These are phyloP conservation scores for Barnardius zonarius DNA, from an alignment of 2,113 vertebrate genomes.

Conservation along the genomic window DNA sequence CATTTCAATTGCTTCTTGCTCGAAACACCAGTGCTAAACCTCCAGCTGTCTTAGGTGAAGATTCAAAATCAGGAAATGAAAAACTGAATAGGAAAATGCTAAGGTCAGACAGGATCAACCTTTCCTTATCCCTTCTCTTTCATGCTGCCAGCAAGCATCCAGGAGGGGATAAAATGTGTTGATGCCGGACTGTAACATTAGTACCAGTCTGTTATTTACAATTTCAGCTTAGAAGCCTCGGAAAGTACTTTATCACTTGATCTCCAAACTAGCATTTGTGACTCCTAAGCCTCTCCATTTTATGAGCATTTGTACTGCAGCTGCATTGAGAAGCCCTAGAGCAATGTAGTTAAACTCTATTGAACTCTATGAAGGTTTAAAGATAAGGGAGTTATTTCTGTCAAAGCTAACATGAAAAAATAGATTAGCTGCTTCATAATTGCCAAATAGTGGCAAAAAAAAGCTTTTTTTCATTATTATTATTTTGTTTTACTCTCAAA, in stretches of 20 bases:
- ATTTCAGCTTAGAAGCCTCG: neutral
- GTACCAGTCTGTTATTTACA: neutral
- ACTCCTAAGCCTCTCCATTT: neutral
- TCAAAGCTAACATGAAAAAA: neutral
- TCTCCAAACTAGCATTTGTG: neutral
- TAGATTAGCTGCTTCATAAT: neutral
- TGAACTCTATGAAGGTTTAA: neutral
- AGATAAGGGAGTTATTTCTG: neutral
- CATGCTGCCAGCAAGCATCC: neutral
- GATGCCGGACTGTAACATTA: neutral
- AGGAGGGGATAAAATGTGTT: neutral
- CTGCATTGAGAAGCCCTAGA: neutral
- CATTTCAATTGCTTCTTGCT: constrained; percentile 5
- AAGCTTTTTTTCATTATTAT: neutral
- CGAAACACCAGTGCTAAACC: neutral
- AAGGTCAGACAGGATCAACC: constrained; percentile 25
- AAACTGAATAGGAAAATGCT: constrained; percentile 23
- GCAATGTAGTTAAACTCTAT: neutral
- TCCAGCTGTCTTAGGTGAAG: neutral
- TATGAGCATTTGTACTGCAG: neutral
- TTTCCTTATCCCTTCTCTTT: neutral
- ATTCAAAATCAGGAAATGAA: constrained; percentile 33
- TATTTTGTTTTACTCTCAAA: neutral
- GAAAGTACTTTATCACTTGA: neutral
- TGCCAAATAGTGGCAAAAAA: neutral